phyloP scores from a whole-genome alignment of 2,113 vertebrate genomes.

The Poeciliopsis turrubarensis region DNA sequence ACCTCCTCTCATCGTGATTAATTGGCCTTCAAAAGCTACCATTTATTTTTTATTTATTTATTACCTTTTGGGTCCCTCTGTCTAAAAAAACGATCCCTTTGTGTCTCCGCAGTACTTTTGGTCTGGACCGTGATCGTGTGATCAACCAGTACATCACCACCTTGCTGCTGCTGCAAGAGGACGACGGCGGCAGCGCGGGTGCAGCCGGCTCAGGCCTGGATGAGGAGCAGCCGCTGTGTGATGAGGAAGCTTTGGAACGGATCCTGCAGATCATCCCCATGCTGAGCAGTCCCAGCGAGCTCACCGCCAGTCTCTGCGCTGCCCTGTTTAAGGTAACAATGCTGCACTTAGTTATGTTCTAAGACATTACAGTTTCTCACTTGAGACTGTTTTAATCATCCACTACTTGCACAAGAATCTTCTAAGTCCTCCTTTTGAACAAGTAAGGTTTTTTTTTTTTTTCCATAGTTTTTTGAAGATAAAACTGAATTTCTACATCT shows the following conservation, averaged over 20 bases:
- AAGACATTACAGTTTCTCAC: neutral
- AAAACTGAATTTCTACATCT: neutral
- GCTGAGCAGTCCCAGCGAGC: slow-evolving; percentile 81
- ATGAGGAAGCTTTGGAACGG: slow-evolving; percentile 75
- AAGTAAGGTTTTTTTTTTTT: neutral
- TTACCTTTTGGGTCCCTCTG: neutral
- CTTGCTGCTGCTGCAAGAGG: slow-evolving; percentile 82
- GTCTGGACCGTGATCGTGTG: slow-evolving; percentile 84
- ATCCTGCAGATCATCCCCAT: slow-evolving; percentile 86
- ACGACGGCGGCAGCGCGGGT: slow-evolving; percentile 48
- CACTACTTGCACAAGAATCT: too few species aligned
- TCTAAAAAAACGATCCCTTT: neutral
- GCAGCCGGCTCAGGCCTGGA: slow-evolving; percentile 16
- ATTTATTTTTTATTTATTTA: too few species aligned
- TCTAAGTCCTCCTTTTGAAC: neutral
- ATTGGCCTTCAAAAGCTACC: neutral
- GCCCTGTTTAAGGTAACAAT: slow-evolving; percentile 86
- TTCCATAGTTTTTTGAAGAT: too few species aligned
- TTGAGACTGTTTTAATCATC: neutral
- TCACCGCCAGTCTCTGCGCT: slow-evolving; percentile 85
- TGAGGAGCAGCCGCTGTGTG: slow-evolving; percentile 41
- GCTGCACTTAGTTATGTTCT: neutral
- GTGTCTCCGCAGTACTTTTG: slow-evolving; percentile 81
- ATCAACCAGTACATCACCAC: slow-evolving; percentile 92
- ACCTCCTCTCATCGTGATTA: neutral